Evolutionary conservation across 1,140 invertebrate genomes (phyloP), one percentile per base, ranked within the genome.

Genomic region (Nylanderia fulva): DNA sequence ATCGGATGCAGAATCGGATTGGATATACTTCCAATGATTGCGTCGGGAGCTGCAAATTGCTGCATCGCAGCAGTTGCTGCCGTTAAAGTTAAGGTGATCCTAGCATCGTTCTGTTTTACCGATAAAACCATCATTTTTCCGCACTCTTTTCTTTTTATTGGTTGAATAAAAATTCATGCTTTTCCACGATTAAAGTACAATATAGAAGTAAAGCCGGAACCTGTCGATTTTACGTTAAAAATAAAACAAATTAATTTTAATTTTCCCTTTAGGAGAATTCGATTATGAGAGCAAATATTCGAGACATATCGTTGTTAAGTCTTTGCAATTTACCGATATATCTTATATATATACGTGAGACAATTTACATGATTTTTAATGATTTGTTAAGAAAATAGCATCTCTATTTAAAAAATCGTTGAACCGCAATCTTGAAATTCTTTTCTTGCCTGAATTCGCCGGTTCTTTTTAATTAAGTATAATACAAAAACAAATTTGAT

Each of bases 281-380:
- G 74, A 76, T 76, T 61, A 76, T 63, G 56, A 76, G 42, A 61
- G 36, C 39, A 76, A 76, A 76, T 18, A 42, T 72, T 58, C 69
- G 11, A 27, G 9, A 18, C 6, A 36, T 7, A n/a, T 13, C 54
- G 69, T 72, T 56, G 29, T 36, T 36, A 29, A 54, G 54, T 54
- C 54, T 72, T 72, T 56, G 69, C 69, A 39, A 72, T 36, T 72
- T n/a, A 58, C 56, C 48, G 52, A 6, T 33, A 24, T 21, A 72
- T 7, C 56, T 5, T 6, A n/a, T n/a, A 56, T 24, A 72, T 56
- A 58, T 0, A 58, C 7, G 24, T 33, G 69, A 72, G 39, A 56
- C 56, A 56, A 13, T 72, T 72, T 13, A 24, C 36, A 75, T 61
- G n/a, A 61, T 61, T 75, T 39, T 36, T 13, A 13, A 60, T 61